Evolutionary conservation across 1,140 invertebrate genomes (phyloP).

Genomic region (Diachasmimorpha longicaudata): DNA sequence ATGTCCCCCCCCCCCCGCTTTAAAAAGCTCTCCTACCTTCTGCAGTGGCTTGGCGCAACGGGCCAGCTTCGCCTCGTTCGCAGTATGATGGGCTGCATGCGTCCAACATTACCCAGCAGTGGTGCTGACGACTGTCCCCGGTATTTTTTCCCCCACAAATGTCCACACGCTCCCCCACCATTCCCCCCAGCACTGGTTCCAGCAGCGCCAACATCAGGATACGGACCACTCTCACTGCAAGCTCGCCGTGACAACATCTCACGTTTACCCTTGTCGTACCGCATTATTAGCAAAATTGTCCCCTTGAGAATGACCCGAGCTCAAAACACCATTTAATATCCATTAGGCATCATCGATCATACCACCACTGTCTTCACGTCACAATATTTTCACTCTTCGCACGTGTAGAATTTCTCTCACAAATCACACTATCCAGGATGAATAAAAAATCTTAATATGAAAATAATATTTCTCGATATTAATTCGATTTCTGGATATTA

Average conservation of each 20-base stretch:
- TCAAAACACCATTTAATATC: neutral
- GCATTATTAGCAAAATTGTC: slow-evolving; percentile 42
- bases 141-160: slow-evolving; percentile 65
- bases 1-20: neutral
- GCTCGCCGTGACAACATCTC: slow-evolving; percentile 62
- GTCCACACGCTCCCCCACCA: slow-evolving; percentile 29
- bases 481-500: too few relatives aligned
- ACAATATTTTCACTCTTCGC: too few relatives aligned
- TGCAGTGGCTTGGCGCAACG: slow-evolving; percentile 68
- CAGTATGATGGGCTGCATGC: slow-evolving; percentile 65
- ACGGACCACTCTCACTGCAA: slow-evolving; percentile 71
- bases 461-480: too few relatives aligned
- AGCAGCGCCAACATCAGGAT: slow-evolving; percentile 59
- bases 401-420: too few relatives aligned
- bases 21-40: slow-evolving; percentile 60
- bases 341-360: neutral
- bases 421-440: too few relatives aligned
- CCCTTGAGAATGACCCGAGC: neutral
- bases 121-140: slow-evolving; percentile 71
- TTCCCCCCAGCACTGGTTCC: slow-evolving; percentile 35
- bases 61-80: slow-evolving; percentile 72
- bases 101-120: slow-evolving; percentile 66
- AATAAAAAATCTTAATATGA: too few relatives aligned
- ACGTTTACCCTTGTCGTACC: slow-evolving; percentile 54
- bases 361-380: too few relatives aligned